Evolutionary conservation across 2,113 vertebrate genomes (phyloP).

Genomic region (Cichladusa arquata): DNA sequence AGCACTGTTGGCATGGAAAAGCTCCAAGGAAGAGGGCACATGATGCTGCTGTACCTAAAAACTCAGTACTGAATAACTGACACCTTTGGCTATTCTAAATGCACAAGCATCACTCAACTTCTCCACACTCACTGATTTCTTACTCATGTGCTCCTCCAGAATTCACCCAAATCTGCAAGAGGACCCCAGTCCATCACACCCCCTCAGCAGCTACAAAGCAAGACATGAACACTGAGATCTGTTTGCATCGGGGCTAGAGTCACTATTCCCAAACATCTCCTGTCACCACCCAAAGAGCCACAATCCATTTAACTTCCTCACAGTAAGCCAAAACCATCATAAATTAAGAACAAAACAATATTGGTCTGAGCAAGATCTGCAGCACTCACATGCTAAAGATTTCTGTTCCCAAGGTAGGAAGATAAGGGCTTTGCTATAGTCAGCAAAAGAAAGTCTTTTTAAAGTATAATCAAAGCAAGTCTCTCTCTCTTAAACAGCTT

Average conservation of each 20-base stretch:
- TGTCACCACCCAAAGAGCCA: not conserved
- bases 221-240: fast-evolving
- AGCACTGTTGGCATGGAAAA: not conserved
- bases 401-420: not conserved
- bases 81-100: not conserved
- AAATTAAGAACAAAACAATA: not conserved
- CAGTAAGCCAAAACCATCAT: not conserved
- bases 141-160: fast-evolving
- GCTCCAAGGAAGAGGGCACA: not conserved
- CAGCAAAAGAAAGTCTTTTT: not conserved
- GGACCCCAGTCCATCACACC: fast-evolving
- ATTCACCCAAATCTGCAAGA: not conserved
- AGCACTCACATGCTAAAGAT: too few species aligned
- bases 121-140: not conserved
- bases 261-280: not conserved
- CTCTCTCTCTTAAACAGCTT: not conserved
- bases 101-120: not conserved
- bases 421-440: not conserved
- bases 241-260: fast-evolving
- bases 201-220: not conserved
- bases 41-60: not conserved
- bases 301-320: not conserved
- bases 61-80: fast-evolving
- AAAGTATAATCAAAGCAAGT: not conserved
- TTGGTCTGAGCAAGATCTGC: not conserved